Evolutionary conservation across 2,888 invertebrate species (phyloP).

Genomic region (Charanyca ferruginea): DNA sequence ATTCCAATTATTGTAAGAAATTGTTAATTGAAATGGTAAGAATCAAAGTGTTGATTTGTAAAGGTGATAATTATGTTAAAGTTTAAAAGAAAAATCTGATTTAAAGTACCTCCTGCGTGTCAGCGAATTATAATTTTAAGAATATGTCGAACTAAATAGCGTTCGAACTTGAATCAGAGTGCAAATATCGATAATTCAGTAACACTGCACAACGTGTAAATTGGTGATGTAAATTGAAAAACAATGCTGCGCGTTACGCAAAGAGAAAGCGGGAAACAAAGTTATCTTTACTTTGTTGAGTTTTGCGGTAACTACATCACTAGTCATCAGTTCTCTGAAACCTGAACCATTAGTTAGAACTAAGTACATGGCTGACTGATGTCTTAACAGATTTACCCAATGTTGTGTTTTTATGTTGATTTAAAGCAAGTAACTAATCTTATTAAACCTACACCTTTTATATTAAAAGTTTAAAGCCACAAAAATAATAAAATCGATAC

Average conservation of each 20-base stretch:
- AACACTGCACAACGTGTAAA: slow-evolving; percentile 57
- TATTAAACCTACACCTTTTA: slow-evolving; percentile 29
- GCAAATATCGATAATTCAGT: slow-evolving; percentile 48
- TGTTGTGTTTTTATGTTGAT: slow-evolving; percentile 14
- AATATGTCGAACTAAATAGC: neutral
- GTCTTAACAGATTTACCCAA: slow-evolving; percentile 18
- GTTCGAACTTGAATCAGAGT: slow-evolving; percentile 8
- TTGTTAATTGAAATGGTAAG: slow-evolving; percentile 13
- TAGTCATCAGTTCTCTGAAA: slow-evolving; percentile 38
- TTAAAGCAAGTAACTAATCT: slow-evolving; percentile 22
- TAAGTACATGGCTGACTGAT: slow-evolving; percentile 11
- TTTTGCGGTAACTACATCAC: slow-evolving; percentile 64
- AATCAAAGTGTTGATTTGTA: neutral
- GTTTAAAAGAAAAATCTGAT: neutral
- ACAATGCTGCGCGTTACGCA: slow-evolving; percentile 78
- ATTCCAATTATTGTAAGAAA: slow-evolving; percentile 12
- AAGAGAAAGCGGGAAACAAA: slow-evolving; percentile 85
- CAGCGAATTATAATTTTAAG: neutral
- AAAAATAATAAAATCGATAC: slow-evolving; percentile 39
- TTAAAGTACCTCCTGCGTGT: neutral
- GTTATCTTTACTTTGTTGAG: slow-evolving; percentile 77
- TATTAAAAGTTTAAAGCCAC: slow-evolving; percentile 40
- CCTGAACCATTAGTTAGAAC: slow-evolving; percentile 30
- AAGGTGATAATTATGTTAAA: neutral
- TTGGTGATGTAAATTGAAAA: slow-evolving; percentile 81